Evolutionary conservation across 2,797 vertebrate species (phyloP), one percentile per base, ranked within the genome.

Genomic region (Enteromius trimaculatus): DNA sequence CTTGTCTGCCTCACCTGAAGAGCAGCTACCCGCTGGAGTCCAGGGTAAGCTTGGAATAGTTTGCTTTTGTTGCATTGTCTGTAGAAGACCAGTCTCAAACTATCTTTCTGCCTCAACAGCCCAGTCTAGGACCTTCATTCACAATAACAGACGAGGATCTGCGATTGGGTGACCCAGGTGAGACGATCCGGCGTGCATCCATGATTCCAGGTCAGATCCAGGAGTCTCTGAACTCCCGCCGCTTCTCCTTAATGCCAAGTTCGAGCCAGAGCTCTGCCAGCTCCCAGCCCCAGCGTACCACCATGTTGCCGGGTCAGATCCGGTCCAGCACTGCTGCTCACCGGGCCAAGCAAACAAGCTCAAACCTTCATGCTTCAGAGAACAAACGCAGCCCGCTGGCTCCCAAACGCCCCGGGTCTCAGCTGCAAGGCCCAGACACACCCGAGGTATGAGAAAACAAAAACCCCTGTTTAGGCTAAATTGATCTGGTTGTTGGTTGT

Each of bases 1-100:
- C 93, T 8, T 95, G 96, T 3, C 95, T 95, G 0, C 97, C 96
- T 0, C 97, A 99, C 86, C 88, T 99, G 2, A 99, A 99, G 93
- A 97, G 96, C 92, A 97, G 95, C 91, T 99, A 99, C 81, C 95
- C 97, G 0, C 82, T 97, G 82, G 97, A 99, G 92, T 95, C 92
- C 85, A 94, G 96, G 92, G 98, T 99, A 86, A 62, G 37, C 53
- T 44, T 31, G 23, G 29, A 39, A 55, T 58, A 9, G 79, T 34
- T 69, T 0, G 23, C 11, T 75, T 49, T 51, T 21, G 13, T 31
- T 62, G 14, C 29, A 3, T 29, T 74, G 29, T 74, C 37, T 64
- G 55, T 51, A 3, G 60, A 44, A 70, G 13, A n/a, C 39, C 60
- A 1, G 17, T 58, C 21, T 58, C 17, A 29, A 14, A 86, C 64